Evolutionary conservation across 2,888 invertebrate species (phyloP).

Genomic region (Apocheima hispidaria): DNA sequence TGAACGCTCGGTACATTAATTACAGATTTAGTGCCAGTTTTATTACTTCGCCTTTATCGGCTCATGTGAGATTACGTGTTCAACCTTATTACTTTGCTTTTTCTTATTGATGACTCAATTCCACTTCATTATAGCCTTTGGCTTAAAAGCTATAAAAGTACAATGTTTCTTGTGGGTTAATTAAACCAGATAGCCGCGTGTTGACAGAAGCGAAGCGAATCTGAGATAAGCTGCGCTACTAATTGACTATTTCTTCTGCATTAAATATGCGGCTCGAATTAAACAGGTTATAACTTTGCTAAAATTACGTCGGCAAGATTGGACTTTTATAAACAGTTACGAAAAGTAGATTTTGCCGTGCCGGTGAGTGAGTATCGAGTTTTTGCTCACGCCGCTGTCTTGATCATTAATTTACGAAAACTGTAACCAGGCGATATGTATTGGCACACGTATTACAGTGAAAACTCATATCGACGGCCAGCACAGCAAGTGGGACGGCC

Average conservation of each 20-base stretch:
- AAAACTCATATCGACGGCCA: conserved; percentile 54
- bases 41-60: conserved; percentile 76
- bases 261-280: conserved; percentile 25
- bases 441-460: conserved; percentile 41
- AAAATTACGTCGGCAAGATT: conserved; percentile 17
- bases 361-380: conserved; percentile 18
- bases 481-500: conserved; percentile 65
- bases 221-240: conserved; percentile 40
- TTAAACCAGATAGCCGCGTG: conserved; percentile 45
- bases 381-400: conserved; percentile 35
- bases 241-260: conserved; percentile 40
- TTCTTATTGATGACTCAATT: conserved; percentile 73
- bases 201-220: conserved; percentile 45
- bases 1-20: conserved; percentile 79
- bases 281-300: conserved; percentile 18
- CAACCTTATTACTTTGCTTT: conserved; percentile 67
- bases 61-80: conserved; percentile 75
- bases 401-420: conserved; percentile 41
- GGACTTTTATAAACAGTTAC: conserved; percentile 22
- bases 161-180: conserved; percentile 47
- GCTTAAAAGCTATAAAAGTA: conserved; percentile 48
- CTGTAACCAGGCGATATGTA: conserved; percentile 40
- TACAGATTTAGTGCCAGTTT: conserved; percentile 78
- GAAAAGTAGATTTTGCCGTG: conserved; percentile 29
- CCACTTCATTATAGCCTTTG: conserved; percentile 51